phyloP scores from a whole-genome alignment of 2,113 vertebrate genomes.

The Lagopus muta region DNA sequence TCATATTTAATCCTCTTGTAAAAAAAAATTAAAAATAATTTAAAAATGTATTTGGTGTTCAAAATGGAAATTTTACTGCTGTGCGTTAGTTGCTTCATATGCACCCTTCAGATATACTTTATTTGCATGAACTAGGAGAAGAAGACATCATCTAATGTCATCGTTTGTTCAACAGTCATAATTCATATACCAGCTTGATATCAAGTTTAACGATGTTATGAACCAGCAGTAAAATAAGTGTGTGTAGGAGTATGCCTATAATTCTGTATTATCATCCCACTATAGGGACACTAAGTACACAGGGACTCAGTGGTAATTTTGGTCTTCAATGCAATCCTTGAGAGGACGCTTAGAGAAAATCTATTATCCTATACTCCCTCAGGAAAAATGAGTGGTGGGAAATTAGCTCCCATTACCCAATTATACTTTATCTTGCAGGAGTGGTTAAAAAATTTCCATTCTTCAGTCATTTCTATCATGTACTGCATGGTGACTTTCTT shows the following conservation, averaged over 20 bases:
- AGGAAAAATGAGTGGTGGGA: not conserved
- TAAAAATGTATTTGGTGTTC: not conserved
- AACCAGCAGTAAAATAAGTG: not conserved
- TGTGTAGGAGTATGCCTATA: not conserved
- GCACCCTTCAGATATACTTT: not conserved
- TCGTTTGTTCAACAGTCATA: not conserved
- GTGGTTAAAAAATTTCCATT: not conserved
- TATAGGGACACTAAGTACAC: not conserved
- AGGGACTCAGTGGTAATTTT: not conserved
- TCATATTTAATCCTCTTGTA: not conserved
- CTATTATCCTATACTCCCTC: not conserved
- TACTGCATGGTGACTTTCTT: not conserved
- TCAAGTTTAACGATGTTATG: not conserved
- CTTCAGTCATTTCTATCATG: not conserved
- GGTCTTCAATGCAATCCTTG: not conserved
- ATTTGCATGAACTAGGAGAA: not conserved
- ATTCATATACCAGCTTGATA: not conserved
- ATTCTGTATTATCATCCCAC: not conserved
- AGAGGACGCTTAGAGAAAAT: constrained; percentile 10
- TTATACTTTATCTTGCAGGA: not conserved
- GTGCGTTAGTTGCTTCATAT: not conserved
- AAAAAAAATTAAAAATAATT: not conserved
- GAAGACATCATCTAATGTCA: not conserved
- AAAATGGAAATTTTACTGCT: not conserved
- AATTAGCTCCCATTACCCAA: constrained; percentile 19